A percentile compares a stretch with the other conserved stretches of the same genome.
Conservation (phyloP, 2,797 vertebrate genomes). For the Danio kyathit region DNA sequence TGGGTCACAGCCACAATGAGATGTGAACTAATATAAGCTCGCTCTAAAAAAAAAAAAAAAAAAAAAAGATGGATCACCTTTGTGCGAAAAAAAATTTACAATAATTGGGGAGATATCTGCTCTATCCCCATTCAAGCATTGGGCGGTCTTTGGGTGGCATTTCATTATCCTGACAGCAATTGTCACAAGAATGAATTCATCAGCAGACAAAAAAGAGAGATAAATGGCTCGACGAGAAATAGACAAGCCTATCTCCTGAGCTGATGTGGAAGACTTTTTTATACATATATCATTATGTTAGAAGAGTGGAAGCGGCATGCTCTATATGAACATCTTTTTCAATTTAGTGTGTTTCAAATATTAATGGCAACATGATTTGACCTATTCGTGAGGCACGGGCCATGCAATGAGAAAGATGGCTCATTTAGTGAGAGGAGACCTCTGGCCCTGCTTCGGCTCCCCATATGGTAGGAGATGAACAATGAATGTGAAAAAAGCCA, state of each 20-base stretch:
- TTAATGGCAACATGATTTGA: conserved; percentile 87
- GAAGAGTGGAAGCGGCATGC: conserved; percentile 82
- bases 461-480: conserved; percentile 63
- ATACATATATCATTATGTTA: conserved; percentile 86
- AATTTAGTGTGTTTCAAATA: conserved; percentile 88
- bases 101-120: conserved; percentile 82
- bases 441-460: conserved; percentile 61
- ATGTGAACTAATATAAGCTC: conserved; percentile 66
- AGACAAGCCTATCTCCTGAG: conserved; percentile 83
- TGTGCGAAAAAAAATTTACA: conserved; percentile 77
- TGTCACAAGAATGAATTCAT: conserved; percentile 91
- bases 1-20: conserved; percentile 56
- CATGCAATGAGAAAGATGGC: conserved; percentile 62
- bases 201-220: conserved; percentile 83
- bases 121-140: conserved; percentile 82
- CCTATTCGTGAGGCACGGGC: conserved; percentile 73
- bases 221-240: conserved; percentile 88
- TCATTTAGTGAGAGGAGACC: conserved; percentile 66
- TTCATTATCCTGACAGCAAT: conserved; percentile 89
- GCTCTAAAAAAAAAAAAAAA: conserved; percentile 62
- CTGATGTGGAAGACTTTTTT: conserved; percentile 84
- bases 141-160: conserved; percentile 79
- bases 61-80: conserved; percentile 76
- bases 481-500: conserved; percentile 56
- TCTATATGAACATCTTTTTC: conserved; percentile 86